phyloP scores from a whole-genome alignment of 2,888 invertebrate species.

The Lutraria lutraria region DNA sequence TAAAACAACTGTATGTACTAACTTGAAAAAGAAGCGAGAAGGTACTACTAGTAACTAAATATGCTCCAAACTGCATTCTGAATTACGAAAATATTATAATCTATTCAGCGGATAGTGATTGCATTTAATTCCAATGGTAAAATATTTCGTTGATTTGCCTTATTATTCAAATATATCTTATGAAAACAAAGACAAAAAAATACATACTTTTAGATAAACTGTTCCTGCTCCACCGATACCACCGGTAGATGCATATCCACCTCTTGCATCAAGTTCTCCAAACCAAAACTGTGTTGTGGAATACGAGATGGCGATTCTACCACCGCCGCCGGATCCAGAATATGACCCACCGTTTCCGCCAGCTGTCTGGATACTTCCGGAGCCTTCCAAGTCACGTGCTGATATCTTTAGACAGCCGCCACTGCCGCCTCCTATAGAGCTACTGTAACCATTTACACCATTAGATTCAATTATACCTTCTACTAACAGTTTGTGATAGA shows the following conservation, averaged over 20 bases:
- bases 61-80: too few relatives aligned
- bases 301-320: conserved; percentile 75
- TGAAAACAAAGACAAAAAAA: too few relatives aligned
- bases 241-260: conserved; percentile 65
- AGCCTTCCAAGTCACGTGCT: conserved; percentile 74
- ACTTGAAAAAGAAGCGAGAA: too few relatives aligned
- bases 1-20: not conserved
- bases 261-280: conserved; percentile 72
- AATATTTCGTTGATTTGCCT: too few relatives aligned
- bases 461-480: conserved; percentile 75
- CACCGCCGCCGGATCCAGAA: conserved; percentile 77
- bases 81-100: too few relatives aligned
- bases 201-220: conserved; percentile 74
- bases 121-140: too few relatives aligned
- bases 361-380: conserved; percentile 73
- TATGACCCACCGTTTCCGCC: conserved; percentile 72
- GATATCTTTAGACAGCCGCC: conserved; percentile 75
- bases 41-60: too few relatives aligned
- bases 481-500: conserved; percentile 69
- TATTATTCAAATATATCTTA: too few relatives aligned
- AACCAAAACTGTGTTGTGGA: conserved; percentile 74
- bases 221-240: conserved; percentile 79
- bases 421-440: conserved; percentile 73
- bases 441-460: conserved; percentile 64
- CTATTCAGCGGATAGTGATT: too few relatives aligned